A percentile compares a stretch with the other conserved stretches of the same genome.
phyloP scores from a whole-genome alignment of 2,888 invertebrate species.

The Oxystoma pomonae region DNA sequence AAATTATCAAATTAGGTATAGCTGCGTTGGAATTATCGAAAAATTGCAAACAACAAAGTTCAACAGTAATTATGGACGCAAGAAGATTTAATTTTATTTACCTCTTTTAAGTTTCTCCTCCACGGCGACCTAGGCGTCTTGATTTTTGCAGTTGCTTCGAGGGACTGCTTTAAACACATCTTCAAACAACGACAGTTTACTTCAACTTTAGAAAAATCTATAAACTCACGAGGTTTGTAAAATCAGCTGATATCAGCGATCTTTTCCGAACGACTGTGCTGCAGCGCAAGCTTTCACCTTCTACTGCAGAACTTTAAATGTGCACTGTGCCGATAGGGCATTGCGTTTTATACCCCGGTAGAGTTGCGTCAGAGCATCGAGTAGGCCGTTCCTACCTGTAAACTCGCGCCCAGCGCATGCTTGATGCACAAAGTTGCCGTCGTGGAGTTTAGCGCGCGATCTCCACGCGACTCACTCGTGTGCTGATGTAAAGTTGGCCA shows the following conservation, averaged over 20 bases:
- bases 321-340: neutral
- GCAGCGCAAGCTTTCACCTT: slow-evolving; percentile 1
- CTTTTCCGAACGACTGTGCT: slow-evolving; percentile 6
- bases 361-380: neutral
- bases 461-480: neutral
- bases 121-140: slow-evolving; percentile 51
- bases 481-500: too few relatives aligned
- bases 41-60: too few relatives aligned
- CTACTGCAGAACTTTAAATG: neutral
- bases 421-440: neutral
- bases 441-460: neutral
- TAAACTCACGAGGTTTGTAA: neutral
- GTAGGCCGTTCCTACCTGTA: neutral
- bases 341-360: neutral
- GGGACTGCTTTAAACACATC: slow-evolving; percentile 57
- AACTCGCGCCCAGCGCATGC: neutral
- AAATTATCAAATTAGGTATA: too few relatives aligned
- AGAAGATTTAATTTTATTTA: too few relatives aligned
- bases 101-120: slow-evolving; percentile 57
- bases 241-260: slow-evolving; percentile 24
- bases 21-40: too few relatives aligned
- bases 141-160: slow-evolving; percentile 45
- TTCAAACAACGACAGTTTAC: slow-evolving; percentile 11
- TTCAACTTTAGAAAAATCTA: slow-evolving; percentile 2
- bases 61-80: too few relatives aligned